phyloP scores from a whole-genome alignment of 1,140 invertebrate genomes.

The Liolophura sinensis region DNA sequence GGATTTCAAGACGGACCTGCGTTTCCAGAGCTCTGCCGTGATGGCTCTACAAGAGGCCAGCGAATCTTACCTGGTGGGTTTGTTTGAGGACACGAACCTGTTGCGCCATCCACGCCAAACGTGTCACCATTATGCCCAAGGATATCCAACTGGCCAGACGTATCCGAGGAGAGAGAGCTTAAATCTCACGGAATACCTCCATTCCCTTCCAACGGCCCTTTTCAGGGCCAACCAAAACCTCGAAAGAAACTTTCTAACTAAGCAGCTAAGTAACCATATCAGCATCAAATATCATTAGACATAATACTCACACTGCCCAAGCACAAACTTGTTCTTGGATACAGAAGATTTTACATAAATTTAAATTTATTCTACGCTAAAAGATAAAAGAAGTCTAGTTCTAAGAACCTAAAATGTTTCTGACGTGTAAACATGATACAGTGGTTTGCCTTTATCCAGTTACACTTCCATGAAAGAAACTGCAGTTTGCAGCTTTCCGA shows the following conservation, averaged over 20 bases:
- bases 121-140: slow-evolving; percentile 94
- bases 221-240: slow-evolving; percentile 17
- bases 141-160: slow-evolving; percentile 74
- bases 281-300: too few species aligned
- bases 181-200: slow-evolving; percentile 12
- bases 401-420: too few species aligned
- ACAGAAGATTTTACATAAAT: too few species aligned
- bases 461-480: too few species aligned
- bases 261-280: too few species aligned
- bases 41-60: slow-evolving; percentile 74
- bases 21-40: slow-evolving; percentile 63
- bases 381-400: too few species aligned
- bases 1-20: slow-evolving; percentile 67
- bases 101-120: slow-evolving; percentile 87
- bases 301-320: too few species aligned
- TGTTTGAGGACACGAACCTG: slow-evolving; percentile 91
- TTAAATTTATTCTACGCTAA: too few species aligned
- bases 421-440: too few species aligned
- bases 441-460: too few species aligned
- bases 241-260: neutral
- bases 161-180: slow-evolving; percentile 41
- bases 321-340: too few species aligned
- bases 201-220: slow-evolving; percentile 11
- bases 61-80: slow-evolving; percentile 83
- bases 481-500: too few species aligned